Conservation (phyloP, 1,140 invertebrate genomes). For the Neotoxoptera formosana region DNA sequence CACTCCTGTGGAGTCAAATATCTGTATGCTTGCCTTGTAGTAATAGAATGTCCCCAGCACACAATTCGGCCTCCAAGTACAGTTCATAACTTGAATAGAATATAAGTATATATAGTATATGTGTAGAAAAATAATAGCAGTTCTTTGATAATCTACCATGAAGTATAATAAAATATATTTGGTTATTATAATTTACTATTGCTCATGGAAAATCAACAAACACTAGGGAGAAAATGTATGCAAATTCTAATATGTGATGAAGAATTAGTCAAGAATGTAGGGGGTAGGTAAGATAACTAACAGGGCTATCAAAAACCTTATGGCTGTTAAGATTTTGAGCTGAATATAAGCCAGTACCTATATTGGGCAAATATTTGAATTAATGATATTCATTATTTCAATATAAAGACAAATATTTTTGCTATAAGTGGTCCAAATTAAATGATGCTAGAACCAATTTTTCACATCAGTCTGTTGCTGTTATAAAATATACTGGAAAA, state of each 20-base stretch:
- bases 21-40: background rate
- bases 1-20: background rate
- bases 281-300: too few species aligned
- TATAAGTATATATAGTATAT: background rate
- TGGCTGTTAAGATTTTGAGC: too few species aligned
- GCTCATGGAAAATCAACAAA: too few species aligned
- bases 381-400: background rate
- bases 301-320: too few species aligned
- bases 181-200: background rate
- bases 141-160: background rate
- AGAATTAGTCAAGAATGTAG: background rate
- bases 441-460: background rate
- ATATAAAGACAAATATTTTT: background rate
- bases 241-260: background rate
- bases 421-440: background rate
- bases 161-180: background rate
- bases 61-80: background rate
- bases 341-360: too few species aligned
- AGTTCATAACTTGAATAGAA: background rate
- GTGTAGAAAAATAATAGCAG: background rate
- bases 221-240: background rate
- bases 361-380: too few species aligned
- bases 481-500: background rate
- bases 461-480: background rate
- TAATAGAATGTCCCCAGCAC: background rate